phyloP scores from a whole-genome alignment of 1,140 invertebrate species.

The Bemisia tabaci region DNA sequence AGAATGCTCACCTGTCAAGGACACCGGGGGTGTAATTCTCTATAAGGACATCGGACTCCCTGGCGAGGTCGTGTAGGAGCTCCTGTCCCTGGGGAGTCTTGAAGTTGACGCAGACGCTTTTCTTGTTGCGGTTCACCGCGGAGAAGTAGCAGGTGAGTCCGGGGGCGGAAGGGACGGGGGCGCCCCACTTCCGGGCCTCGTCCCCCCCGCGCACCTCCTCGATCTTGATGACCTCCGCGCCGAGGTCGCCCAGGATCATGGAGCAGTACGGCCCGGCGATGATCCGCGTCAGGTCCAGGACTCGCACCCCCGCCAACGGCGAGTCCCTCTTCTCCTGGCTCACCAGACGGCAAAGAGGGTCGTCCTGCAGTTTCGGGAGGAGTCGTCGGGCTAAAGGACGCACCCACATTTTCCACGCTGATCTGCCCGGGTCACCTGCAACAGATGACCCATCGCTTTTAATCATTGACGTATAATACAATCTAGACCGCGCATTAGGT shows the following conservation, averaged over 20 bases:
- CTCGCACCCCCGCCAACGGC: conserved; percentile 46
- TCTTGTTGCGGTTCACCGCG: conserved; percentile 87
- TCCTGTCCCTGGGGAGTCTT: conserved; percentile 53
- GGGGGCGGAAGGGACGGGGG: conserved; percentile 58
- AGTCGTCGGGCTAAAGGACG: no score
- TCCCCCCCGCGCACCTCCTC: conserved; percentile 70
- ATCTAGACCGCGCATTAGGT: no score
- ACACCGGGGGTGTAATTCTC: conserved; percentile 94
- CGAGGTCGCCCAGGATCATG: conserved; percentile 86
- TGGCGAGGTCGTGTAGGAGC: conserved; percentile 57
- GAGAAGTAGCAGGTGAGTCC: conserved; percentile 73
- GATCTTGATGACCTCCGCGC: conserved; percentile 88
- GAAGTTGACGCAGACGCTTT: conserved; percentile 80
- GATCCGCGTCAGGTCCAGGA: conserved; percentile 74
- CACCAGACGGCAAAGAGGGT: no score
- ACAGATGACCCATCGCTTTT: no score
- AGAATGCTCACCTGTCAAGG: conserved; percentile 38
- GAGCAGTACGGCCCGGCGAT: conserved; percentile 65
- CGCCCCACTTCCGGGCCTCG: conserved; percentile 83
- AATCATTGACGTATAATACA: no score
- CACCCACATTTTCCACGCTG: no score
- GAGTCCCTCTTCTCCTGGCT: not conserved
- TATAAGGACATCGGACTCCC: conserved; percentile 71
- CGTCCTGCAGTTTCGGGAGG: no score
- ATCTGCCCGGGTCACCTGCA: no score